phyloP scores from a whole-genome alignment of 2,113 vertebrate species.

The Xiphias gladius region DNA sequence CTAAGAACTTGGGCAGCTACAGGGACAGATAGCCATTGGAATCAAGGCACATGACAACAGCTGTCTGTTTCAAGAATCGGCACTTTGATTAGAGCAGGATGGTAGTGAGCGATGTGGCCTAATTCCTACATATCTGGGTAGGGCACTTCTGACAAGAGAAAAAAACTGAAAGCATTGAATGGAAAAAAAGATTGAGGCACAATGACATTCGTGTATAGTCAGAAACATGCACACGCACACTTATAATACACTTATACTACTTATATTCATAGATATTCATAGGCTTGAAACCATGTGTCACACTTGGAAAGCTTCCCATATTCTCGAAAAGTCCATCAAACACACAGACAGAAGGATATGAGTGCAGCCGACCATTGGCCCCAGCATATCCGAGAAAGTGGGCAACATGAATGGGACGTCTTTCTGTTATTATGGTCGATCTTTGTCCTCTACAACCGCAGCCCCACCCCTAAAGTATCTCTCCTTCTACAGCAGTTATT shows the following conservation, averaged over 20 bases:
- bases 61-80: constrained; percentile 88
- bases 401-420: constrained; percentile 72
- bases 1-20: constrained; percentile 74
- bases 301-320: constrained; percentile 77
- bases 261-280: constrained; percentile 66
- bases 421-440: constrained; percentile 48
- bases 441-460: constrained; percentile 9
- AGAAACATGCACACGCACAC: constrained; percentile 59
- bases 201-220: constrained; percentile 62
- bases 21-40: constrained; percentile 82
- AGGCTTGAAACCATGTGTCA: constrained; percentile 77
- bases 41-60: constrained; percentile 87
- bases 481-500: constrained; percentile 25
- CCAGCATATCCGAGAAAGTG: constrained; percentile 65
- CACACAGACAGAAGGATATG: constrained; percentile 57
- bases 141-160: constrained; percentile 78
- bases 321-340: constrained; percentile 67
- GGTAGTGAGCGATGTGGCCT: constrained; percentile 81
- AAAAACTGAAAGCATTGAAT: constrained; percentile 53
- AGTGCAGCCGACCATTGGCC: constrained; percentile 54
- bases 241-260: constrained; percentile 44
- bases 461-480: constrained; percentile 22
- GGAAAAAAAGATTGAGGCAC: constrained; percentile 71
- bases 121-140: constrained; percentile 85
- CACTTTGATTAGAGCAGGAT: constrained; percentile 86